These are phyloP conservation scores for Hoplodrina ambigua DNA, from an alignment of 2,888 invertebrate species.

Conservation along the genomic window DNA sequence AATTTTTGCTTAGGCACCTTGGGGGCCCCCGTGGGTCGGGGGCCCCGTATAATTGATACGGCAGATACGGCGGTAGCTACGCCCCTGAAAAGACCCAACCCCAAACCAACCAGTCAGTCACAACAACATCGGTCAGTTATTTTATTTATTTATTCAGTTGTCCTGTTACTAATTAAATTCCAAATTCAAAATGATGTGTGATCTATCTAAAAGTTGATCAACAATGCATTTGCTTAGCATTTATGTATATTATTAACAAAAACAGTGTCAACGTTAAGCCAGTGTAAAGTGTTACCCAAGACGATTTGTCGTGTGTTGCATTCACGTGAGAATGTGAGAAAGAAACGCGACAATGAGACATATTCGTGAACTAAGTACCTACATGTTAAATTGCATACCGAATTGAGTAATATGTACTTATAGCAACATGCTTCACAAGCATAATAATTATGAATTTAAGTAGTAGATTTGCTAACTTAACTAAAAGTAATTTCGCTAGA, in stretches of 20 bases:
- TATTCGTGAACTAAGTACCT: slow-evolving; percentile 35
- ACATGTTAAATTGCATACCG: slow-evolving; percentile 35
- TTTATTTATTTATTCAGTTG: too few species aligned
- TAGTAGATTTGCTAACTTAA: neutral
- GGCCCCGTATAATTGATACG: too few species aligned
- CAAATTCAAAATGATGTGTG: neutral
- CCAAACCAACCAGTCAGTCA: too few species aligned
- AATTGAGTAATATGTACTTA: slow-evolving; percentile 49
- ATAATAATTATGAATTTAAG: neutral
- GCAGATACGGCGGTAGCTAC: too few species aligned
- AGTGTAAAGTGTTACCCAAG: slow-evolving; percentile 59
- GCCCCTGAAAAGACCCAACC: too few species aligned
- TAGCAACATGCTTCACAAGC: neutral
- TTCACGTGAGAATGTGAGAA: slow-evolving; percentile 65
- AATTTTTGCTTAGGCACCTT: too few species aligned
- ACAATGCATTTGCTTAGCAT: slow-evolving; percentile 26
- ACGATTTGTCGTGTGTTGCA: slow-evolving; percentile 63
- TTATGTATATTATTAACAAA: slow-evolving; percentile 44
- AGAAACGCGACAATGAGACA: slow-evolving; percentile 71
- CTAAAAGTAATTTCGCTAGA: neutral
- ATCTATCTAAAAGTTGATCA: neutral
- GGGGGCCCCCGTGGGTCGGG: too few species aligned
- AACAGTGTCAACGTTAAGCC: slow-evolving; percentile 50
- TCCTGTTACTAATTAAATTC: neutral
- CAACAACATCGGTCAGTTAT: too few species aligned